A percentile compares a stretch with the other conserved stretches of the same genome.
Evolutionary conservation across 2,113 vertebrate species (phyloP).

Genomic region (Herpetotheres cachinnans): DNA sequence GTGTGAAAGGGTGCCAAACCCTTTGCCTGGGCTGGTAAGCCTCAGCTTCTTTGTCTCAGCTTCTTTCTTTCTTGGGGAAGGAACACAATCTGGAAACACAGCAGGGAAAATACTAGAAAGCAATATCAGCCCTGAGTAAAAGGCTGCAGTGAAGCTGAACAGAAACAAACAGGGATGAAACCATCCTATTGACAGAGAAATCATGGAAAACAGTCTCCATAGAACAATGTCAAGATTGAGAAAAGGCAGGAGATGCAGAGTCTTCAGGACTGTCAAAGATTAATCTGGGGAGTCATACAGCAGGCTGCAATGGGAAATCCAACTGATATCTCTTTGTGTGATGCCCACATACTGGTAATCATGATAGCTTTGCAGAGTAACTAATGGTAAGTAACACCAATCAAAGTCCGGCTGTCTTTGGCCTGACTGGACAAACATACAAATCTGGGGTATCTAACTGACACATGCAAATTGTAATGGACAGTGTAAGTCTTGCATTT

Average conservation of each 20-base stretch:
- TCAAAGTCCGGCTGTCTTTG: not conserved
- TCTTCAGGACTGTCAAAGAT: not conserved
- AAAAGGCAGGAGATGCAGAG: not conserved
- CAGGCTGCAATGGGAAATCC: not conserved
- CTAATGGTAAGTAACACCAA: not conserved
- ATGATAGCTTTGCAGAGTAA: not conserved
- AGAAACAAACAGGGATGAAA: not conserved
- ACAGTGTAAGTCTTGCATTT: not conserved
- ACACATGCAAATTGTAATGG: rapidly evolving
- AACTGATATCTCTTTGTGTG: not conserved
- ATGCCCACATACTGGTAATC: not conserved
- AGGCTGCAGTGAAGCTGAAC: not conserved
- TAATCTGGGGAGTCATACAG: not conserved
- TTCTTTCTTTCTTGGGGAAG: not conserved
- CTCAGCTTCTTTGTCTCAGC: not conserved
- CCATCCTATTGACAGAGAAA: not conserved
- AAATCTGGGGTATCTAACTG: not conserved
- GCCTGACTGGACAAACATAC: not conserved
- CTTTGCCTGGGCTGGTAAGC: not conserved
- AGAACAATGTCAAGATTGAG: not conserved
- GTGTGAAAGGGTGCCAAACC: not conserved
- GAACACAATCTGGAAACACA: not conserved
- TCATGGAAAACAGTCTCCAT: not conserved
- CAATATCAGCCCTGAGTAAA: not conserved
- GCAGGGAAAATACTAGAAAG: not conserved